Percentiles rank a stretch among this genome's conserved stretches.
Conservation (phyloP, 2,888 invertebrate species). For the Xylocampa areola region DNA sequence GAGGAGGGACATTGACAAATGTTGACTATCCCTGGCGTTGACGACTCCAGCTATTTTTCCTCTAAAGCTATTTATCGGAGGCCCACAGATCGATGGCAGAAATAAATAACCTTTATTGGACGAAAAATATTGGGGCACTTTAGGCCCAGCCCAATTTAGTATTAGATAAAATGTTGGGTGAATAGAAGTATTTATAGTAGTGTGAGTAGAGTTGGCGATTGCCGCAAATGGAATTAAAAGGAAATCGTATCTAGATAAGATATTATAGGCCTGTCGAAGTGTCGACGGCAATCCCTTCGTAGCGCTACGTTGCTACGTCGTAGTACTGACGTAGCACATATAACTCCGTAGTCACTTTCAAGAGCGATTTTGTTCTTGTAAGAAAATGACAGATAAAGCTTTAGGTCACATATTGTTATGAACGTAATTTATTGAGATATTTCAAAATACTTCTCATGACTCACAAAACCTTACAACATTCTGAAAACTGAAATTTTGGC, state of each 20-base stretch:
- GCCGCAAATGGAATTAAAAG: slow-evolving; percentile 39
- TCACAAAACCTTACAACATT: too few relatives aligned
- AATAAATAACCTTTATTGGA: slow-evolving; percentile 40
- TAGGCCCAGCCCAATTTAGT: not conserved
- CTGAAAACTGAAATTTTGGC: too few relatives aligned
- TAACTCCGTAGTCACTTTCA: not conserved
- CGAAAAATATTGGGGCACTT: slow-evolving; percentile 21
- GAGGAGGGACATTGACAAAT: slow-evolving; percentile 51
- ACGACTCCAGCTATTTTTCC: slow-evolving; percentile 37
- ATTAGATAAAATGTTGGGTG: slow-evolving; percentile 8
- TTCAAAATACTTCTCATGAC: too few relatives aligned
- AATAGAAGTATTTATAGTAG: slow-evolving; percentile 25
- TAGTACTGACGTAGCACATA: slow-evolving; percentile 23
- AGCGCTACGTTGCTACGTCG: slow-evolving; percentile 40
- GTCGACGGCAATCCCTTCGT: slow-evolving; percentile 9
- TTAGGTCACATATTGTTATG: too few relatives aligned
- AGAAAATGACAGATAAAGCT: too few relatives aligned
- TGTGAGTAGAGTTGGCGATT: slow-evolving; percentile 31
- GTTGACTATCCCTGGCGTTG: slow-evolving; percentile 52
- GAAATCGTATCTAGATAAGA: slow-evolving; percentile 36
- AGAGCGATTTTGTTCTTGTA: not conserved
- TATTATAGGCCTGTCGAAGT: slow-evolving; percentile 26
- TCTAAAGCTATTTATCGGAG: slow-evolving; percentile 22
- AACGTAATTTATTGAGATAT: too few relatives aligned
- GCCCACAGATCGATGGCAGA: slow-evolving; percentile 18